phyloP scores from a whole-genome alignment of 2,113 vertebrate species.

The Phoxinus phoxinus region DNA sequence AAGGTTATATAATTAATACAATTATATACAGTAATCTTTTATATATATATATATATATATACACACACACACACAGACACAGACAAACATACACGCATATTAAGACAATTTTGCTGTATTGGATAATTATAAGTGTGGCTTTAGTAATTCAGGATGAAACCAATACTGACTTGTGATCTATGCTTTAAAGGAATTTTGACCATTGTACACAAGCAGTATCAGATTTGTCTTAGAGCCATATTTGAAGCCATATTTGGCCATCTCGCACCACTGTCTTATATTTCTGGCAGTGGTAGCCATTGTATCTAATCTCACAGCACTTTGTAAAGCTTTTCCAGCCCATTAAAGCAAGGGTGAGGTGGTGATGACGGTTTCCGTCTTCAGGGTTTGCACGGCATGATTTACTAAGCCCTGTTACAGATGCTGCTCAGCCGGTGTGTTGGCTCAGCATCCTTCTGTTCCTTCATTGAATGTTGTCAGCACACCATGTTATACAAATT shows the following conservation, averaged over 20 bases:
- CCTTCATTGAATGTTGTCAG: neutral
- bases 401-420: neutral
- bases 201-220: neutral
- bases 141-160: too few relatives aligned
- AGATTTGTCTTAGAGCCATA: slow-evolving; percentile 37
- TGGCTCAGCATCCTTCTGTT: neutral
- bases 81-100: too few relatives aligned
- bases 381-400: neutral
- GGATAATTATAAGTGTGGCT: too few relatives aligned
- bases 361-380: slow-evolving; percentile 17
- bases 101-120: too few relatives aligned
- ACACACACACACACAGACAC: too few relatives aligned
- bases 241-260: slow-evolving; percentile 49
- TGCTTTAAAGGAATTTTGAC: neutral
- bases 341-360: slow-evolving; percentile 22
- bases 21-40: too few relatives aligned
- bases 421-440: slow-evolving; percentile 2
- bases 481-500: neutral
- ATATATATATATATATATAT: too few relatives aligned
- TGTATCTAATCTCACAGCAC: slow-evolving; percentile 47
- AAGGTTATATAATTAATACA: too few relatives aligned
- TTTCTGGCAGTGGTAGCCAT: slow-evolving; percentile 6
- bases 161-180: neutral
- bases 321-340: slow-evolving; percentile 37
- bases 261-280: slow-evolving; percentile 26